These are phyloP conservation scores for Lynx canadensis DNA, from an alignment of 2,113 vertebrate genomes.

Conservation along the genomic window DNA sequence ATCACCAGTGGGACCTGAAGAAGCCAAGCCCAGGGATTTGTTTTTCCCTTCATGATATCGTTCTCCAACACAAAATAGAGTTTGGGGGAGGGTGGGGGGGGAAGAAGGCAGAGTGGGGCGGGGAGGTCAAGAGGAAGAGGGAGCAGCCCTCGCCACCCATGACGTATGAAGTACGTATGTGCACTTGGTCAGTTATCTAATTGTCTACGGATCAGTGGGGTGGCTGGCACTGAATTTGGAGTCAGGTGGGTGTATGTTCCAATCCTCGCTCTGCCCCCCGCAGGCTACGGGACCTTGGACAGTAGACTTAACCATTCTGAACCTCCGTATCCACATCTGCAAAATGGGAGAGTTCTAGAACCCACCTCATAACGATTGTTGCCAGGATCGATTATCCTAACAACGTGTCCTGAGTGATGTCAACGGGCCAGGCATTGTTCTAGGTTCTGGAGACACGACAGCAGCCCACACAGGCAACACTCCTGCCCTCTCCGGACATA, in stretches of 20 bases:
- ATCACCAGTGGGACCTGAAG: rapidly evolving
- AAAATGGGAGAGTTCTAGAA: neutral
- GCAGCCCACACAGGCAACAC: neutral
- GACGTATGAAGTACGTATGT: rapidly evolving
- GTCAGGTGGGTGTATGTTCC: neutral
- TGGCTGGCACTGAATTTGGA: neutral
- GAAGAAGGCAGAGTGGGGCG: rapidly evolving
- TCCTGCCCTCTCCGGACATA: rapidly evolving
- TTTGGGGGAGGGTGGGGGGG: neutral
- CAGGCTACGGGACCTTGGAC: neutral
- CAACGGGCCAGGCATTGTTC: neutral
- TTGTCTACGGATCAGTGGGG: rapidly evolving
- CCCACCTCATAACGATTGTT: rapidly evolving
- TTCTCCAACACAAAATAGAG: neutral
- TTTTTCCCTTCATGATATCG: neutral
- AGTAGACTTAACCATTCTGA: neutral
- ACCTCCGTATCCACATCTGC: neutral
- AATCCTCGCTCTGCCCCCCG: neutral
- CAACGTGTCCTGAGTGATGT: neutral
- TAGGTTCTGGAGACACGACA: neutral
- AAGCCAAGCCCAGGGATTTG: neutral
- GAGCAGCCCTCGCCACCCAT: rapidly evolving
- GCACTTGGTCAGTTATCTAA: rapidly evolving
- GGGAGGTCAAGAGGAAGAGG: neutral
- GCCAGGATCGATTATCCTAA: neutral